Evolutionary conservation across 2,888 invertebrate species (phyloP).

Genomic region (Aquatica leii): DNA sequence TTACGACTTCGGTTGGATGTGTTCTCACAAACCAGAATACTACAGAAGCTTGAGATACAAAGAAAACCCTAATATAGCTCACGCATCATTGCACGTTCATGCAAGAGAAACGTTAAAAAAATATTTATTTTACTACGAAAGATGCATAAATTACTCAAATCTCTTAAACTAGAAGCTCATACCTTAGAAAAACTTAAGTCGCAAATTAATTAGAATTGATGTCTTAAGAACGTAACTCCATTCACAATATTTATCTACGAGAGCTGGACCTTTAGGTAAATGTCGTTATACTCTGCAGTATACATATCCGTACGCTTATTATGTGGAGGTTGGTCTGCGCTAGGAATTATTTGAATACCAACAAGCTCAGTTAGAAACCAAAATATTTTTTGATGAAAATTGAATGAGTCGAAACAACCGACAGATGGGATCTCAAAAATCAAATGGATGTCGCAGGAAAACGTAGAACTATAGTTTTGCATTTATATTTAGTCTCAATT

Average conservation of each 20-base stretch:
- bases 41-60: conserved; percentile 99
- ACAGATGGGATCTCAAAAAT: conserved; percentile 96
- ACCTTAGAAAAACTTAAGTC: conserved; percentile 88
- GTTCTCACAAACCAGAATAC: conserved; percentile 97
- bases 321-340: conserved; percentile 92
- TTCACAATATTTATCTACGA: conserved; percentile 98
- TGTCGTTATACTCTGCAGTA: conserved; percentile 98
- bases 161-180: conserved; percentile 94
- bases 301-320: conserved; percentile 99
- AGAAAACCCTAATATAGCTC: conserved; percentile 96
- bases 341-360: conserved; percentile 89
- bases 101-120: conserved; percentile 96
- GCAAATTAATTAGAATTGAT: conserved; percentile 93
- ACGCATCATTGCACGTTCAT: conserved; percentile 94
- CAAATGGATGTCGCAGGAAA: conserved; percentile 99
- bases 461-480: conserved; percentile 83
- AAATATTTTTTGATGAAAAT: conserved; percentile 99
- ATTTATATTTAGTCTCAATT: conserved; percentile 18
- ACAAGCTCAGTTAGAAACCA: conserved; percentile 96
- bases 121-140: conserved; percentile 97
- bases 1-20: conserved; percentile 99
- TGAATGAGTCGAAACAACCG: conserved; percentile 96
- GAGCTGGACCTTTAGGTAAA: conserved; percentile 90
- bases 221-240: conserved; percentile 99
- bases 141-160: conserved; percentile 99